Base-by-base conservation (phyloP, 92 coral and sea anemone genomes). In the Epizoanthus illoricatus region DNA sequence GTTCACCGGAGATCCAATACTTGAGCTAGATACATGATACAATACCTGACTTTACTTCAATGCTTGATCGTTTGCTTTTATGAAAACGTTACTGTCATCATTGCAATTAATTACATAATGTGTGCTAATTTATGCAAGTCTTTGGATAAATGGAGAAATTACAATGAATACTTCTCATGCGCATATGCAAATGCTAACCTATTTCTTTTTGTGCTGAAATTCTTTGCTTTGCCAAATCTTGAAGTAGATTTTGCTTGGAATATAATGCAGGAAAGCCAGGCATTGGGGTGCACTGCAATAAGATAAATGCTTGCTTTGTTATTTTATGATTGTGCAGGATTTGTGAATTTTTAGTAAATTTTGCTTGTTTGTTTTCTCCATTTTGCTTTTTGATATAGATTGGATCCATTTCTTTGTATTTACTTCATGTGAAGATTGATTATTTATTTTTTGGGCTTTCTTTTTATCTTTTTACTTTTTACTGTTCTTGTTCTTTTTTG, bases 151-250 rank as follows among this genome's bases (percentile, higher is more conserved):
- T 62, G 67, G 11, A 62, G 2, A 16, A 62, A 17, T 62, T 62
- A 62, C 24, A 62, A 62, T 24, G 24, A 62, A 62, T 62, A 62
- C 24, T 20, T 62, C 24, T 62, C 67, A 18, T 62, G 67, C 24
- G 9, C 20, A 18, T 62, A 62, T 18, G 23, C 67, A 16, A 62
- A 62, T 18, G 28, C 20, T 62, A 24, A 62, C 21, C 20, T 28
- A 64, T 64, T 64, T 23, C 13, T 64, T 64, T 8, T 64, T 64
- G 33, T 64, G 41, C 11, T 64, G 9, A 64, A 64, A 64, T 64
- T 23, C 41, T 64, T 64, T 64, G 69, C 69, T 23, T 41, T 64
- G 69, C 69, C 69, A 64, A 64, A 64, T 64, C 40, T 64, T 64
- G 13, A 64, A 64, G 23, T 41, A 64, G 69, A 23, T 64, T 28